Evolutionary conservation across 1,140 invertebrate genomes (phyloP), one percentile per base, ranked within the genome.

Genomic region (Ips typographus): DNA sequence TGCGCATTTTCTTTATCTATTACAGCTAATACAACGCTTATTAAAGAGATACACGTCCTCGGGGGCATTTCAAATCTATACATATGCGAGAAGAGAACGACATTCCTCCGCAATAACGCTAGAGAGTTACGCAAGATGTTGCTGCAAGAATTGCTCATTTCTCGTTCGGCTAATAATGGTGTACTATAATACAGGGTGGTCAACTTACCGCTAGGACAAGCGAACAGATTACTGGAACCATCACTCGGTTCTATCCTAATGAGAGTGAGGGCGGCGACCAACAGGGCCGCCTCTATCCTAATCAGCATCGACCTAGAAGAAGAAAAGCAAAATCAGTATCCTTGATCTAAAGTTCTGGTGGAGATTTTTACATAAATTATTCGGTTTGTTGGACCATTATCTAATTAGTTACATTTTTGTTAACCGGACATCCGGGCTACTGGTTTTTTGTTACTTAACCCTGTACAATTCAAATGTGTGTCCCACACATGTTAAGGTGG

Each of bases 191-290:
- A 8, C 53, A n/a, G 5, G 5, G 6, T 55, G 5, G 59, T 43
- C 40, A 42, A 76, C 75, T 77, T 71, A 77, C 75, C 75, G 47
- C 72, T 74, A 40, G 75, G 75, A 70, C 75, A 77, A 41, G 59
- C 68, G 62, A 77, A 77, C 65, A 77, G 69, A 68, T 65, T 74
- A 65, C 40, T 74, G 4, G 72, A 36, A 47, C 58, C 71, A 40
- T 63, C 40, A 36, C 49, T 58, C 41, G 49, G 43, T 1, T 60
- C 55, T 38, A 65, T 58, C 59, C 65, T 65, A 43, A 49, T 41
- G 52, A 64, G 47, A 47, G 60, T 55, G 58, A 71, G 44, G 67
- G 72, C 70, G 72, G 67, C 75, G 73, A 75, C 75, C 72, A 73
- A 42, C 64, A 73, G 67, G 73, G 75, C 66, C 75, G 75, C 72